Percentiles rank a stretch among this genome's conserved stretches.
These are phyloP conservation scores for Caenorhabditis inopinata DNA, from an alignment of 1,140 invertebrate species.

Conservation along the genomic window DNA sequence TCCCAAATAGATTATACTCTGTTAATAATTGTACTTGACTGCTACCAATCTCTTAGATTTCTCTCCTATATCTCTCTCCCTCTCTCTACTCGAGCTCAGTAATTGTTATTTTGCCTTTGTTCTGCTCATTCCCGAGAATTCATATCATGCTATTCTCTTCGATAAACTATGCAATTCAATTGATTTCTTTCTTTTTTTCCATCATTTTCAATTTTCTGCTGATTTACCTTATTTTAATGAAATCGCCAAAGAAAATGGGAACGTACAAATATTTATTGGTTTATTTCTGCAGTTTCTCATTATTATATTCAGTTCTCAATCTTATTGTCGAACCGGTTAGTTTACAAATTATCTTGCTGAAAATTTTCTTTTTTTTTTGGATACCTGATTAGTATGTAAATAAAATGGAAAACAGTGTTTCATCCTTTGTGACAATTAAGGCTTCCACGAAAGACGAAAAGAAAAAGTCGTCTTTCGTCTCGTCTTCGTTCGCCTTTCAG, in stretches of 20 bases:
- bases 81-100: neutral
- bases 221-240: neutral
- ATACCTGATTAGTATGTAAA: no score
- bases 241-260: constrained; percentile 11
- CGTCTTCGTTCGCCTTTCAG: no score
- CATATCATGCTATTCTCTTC: neutral
- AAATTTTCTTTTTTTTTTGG: neutral
- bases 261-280: neutral
- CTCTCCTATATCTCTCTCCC: no score
- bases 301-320: neutral
- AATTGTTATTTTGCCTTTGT: neutral
- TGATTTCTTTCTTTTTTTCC: neutral
- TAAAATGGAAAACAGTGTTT: no score
- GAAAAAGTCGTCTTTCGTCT: no score
- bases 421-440: no score
- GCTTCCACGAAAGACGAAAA: no score
- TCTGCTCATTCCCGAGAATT: neutral
- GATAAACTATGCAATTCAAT: neutral
- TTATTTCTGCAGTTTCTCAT: constrained; percentile 10
- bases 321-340: neutral
- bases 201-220: neutral
- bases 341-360: neutral
- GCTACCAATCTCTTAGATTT: no score
- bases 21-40: no score
- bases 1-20: no score